Evolutionary conservation across 2,888 invertebrate species (phyloP).

Genomic region (Orthosia gothica): DNA sequence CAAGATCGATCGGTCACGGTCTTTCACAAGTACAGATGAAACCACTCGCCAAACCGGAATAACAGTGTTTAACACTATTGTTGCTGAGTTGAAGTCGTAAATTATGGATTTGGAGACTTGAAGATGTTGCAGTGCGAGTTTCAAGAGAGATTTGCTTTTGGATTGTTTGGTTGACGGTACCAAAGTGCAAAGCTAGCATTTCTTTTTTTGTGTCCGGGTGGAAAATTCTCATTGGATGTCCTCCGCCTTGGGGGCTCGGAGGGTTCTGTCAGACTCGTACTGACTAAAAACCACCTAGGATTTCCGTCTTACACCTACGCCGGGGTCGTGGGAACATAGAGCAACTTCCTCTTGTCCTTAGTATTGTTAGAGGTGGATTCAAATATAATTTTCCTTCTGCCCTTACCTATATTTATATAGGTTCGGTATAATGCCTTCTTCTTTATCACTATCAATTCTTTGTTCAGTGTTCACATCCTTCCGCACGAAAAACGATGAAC

Average conservation of each 20-base stretch:
- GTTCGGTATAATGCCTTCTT: background rate
- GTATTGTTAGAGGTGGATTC: background rate
- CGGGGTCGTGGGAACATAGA: no score
- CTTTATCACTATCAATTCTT: background rate
- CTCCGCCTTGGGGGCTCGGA: no score
- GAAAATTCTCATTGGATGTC: no score
- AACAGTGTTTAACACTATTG: slow-evolving; percentile 19
- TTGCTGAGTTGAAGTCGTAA: slow-evolving; percentile 18
- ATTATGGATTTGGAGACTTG: slow-evolving; percentile 19
- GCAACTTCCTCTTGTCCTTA: no score
- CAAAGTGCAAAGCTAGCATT: background rate
- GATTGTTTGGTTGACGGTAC: background rate
- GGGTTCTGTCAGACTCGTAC: no score
- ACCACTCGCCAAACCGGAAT: slow-evolving; percentile 61
- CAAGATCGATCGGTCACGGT: slow-evolving; percentile 79
- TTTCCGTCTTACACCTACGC: no score
- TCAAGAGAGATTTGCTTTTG: background rate
- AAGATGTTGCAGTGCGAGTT: background rate
- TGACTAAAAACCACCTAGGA: no score
- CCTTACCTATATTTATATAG: no score
- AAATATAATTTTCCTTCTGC: no score
- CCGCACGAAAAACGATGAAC: no score
- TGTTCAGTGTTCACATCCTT: no score
- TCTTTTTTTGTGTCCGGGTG: no score
- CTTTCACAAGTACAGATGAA: slow-evolving; percentile 70